Evolutionary conservation across 2,113 vertebrate genomes (phyloP).

Genomic region (Acrocephalus kingi): DNA sequence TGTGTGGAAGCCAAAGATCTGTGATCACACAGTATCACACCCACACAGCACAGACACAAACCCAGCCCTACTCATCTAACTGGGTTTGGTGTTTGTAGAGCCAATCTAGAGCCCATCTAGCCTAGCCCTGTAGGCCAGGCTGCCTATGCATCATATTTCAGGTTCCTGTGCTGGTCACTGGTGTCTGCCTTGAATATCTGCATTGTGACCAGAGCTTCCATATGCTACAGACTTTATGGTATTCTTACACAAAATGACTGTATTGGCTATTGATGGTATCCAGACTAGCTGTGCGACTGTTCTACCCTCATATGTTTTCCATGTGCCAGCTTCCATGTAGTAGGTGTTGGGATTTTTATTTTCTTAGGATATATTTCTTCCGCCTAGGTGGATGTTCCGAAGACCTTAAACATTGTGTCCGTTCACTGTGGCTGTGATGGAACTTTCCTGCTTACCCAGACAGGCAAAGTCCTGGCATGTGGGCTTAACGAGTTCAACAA

Average conservation of each 20-base stretch:
- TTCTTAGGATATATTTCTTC: background rate
- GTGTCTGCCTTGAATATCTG: background rate
- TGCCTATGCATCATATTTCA: background rate
- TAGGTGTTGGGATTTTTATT: background rate
- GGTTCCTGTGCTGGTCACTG: background rate
- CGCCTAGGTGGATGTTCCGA: constrained; percentile 87
- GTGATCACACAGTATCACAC: background rate
- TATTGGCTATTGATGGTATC: background rate
- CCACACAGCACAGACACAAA: background rate
- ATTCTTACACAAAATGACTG: background rate
- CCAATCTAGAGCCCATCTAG: background rate
- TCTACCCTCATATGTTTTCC: background rate
- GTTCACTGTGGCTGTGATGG: constrained; percentile 93
- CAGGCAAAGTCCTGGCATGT: constrained; percentile 94
- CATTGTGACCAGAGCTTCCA: background rate
- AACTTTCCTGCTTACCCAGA: constrained; percentile 92
- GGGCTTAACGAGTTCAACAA: constrained; percentile 98
- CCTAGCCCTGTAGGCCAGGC: too few species aligned
- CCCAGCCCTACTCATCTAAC: background rate
- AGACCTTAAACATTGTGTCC: constrained; percentile 85
- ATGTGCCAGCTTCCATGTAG: background rate
- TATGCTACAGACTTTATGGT: background rate
- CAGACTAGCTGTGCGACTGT: background rate
- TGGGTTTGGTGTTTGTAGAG: background rate
- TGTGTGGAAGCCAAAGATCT: background rate